Conservation (phyloP, 1,140 invertebrate species). For the Drosophila varians region DNA sequence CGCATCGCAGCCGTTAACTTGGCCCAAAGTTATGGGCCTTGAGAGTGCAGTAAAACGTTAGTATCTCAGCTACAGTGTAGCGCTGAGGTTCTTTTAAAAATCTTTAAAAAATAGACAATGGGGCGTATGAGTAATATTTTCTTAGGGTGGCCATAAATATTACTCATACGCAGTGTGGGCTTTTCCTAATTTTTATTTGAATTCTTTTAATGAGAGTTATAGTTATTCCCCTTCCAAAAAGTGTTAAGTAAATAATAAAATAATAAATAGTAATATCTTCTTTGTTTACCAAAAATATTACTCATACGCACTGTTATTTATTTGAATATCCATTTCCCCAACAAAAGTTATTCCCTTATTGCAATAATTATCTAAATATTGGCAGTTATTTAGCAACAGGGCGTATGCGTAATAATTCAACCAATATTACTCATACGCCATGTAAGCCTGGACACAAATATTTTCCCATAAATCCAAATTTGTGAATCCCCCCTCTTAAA, state of each 20-base stretch:
- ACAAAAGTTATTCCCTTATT: not conserved
- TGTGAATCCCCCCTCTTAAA: no score
- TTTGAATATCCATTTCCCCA: not conserved
- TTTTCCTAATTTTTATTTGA: not conserved
- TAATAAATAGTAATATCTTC: no score
- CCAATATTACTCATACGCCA: conserved; percentile 4
- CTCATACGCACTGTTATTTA: not conserved
- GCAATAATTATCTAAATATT: no score
- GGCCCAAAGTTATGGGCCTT: not conserved
- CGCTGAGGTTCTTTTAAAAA: not conserved
- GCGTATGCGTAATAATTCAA: not conserved
- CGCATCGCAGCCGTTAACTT: not conserved
- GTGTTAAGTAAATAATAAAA: no score
- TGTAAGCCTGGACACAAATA: not conserved
- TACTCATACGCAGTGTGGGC: not conserved
- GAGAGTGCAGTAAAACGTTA: not conserved
- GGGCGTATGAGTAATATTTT: not conserved
- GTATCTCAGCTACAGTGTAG: not conserved
- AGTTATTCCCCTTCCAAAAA: no score
- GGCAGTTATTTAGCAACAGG: not conserved
- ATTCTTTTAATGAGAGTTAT: no score
- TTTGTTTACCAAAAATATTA: no score
- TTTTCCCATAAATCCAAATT: not conserved
- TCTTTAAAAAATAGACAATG: not conserved
- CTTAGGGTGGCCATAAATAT: not conserved